These are phyloP conservation scores for Anthopleura sola DNA, from an alignment of 64 coral and sea anemone genomes.

Conservation along the genomic window DNA sequence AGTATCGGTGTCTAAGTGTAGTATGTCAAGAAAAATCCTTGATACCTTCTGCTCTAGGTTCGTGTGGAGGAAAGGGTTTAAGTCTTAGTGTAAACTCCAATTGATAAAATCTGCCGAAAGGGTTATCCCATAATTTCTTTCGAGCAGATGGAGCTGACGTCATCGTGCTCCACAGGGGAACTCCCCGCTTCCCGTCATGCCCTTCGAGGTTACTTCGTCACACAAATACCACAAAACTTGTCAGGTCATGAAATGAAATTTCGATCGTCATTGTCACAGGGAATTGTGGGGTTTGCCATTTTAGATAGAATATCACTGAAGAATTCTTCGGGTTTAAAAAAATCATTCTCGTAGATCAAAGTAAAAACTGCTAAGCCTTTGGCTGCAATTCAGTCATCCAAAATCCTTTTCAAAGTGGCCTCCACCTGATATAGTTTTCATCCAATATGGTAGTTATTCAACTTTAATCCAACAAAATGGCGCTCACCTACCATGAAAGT, in stretches of 20 bases:
- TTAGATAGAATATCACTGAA: background rate
- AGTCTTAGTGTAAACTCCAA: background rate
- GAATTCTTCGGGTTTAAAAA: too few relatives aligned
- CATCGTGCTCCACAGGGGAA: background rate
- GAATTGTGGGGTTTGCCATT: background rate
- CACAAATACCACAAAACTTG: background rate
- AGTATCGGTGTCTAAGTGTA: background rate
- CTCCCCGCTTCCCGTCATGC: background rate
- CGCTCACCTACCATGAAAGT: too few relatives aligned
- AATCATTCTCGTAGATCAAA: too few relatives aligned
- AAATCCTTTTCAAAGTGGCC: too few relatives aligned
- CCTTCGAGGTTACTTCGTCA: background rate
- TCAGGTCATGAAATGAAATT: background rate
- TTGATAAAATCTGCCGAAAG: conserved; percentile 2
- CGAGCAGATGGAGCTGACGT: conserved; percentile 6
- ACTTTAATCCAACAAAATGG: too few relatives aligned
- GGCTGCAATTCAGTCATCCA: too few relatives aligned
- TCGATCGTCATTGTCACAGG: background rate
- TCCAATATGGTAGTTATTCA: too few relatives aligned
- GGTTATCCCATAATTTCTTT: conserved; percentile 34
- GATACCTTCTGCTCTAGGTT: background rate
- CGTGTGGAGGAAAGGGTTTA: background rate
- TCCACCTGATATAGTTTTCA: too few relatives aligned
- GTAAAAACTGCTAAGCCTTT: too few relatives aligned
- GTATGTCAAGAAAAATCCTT: background rate